Conservation (phyloP, 1,140 invertebrate species). For the Drosophila kikkawai region DNA sequence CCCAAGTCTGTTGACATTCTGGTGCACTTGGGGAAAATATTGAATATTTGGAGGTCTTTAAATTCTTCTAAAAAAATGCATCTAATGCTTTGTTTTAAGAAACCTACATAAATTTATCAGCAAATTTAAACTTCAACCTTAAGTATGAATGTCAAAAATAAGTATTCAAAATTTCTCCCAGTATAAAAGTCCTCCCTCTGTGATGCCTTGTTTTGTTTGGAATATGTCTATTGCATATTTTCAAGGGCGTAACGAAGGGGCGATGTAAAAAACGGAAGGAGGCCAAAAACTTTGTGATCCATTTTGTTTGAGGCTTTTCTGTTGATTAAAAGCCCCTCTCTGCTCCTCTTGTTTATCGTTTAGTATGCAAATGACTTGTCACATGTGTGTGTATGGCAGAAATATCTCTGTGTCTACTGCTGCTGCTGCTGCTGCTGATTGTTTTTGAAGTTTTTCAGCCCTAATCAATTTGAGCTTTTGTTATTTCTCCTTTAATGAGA, state of each 20-base stretch:
- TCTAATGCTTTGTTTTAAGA: too few relatives aligned
- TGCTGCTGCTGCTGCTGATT: conserved; percentile 57
- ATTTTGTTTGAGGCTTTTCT: conserved; percentile 72
- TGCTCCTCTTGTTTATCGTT: conserved; percentile 50
- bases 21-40: background rate
- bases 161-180: background rate
- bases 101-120: background rate
- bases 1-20: conserved; percentile 60
- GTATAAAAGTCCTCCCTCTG: conserved; percentile 13
- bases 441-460: conserved; percentile 78
- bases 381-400: conserved; percentile 8
- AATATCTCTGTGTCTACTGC: conserved; percentile 44
- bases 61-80: too few relatives aligned
- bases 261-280: conserved; percentile 3
- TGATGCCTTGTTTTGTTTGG: conserved; percentile 51
- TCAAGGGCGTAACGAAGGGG: conserved; percentile 8
- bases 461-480: conserved; percentile 79
- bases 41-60: too few relatives aligned
- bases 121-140: background rate
- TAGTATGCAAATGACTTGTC: conserved; percentile 76
- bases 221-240: conserved; percentile 45
- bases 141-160: too few relatives aligned
- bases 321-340: conserved; percentile 69
- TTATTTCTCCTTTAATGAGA: conserved; percentile 69
- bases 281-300: conserved; percentile 61